Conservation (phyloP, 2,888 invertebrate genomes). For the Agrilus cyanescens region DNA sequence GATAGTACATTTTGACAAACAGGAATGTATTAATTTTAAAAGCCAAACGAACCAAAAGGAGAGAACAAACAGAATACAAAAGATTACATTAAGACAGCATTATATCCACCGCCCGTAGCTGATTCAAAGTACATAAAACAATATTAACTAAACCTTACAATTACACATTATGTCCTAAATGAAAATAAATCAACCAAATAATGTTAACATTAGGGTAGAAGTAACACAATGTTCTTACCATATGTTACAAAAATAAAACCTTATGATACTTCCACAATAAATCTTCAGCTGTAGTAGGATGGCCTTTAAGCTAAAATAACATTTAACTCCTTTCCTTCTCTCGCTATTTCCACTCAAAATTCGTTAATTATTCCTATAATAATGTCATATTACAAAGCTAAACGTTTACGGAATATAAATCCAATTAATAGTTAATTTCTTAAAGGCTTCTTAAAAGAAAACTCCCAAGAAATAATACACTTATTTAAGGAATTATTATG, state of each 20-base stretch:
- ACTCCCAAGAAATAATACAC: too few relatives aligned
- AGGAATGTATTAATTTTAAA: constrained; percentile 28
- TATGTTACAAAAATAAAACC: constrained; percentile 33
- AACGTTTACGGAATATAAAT: too few relatives aligned
- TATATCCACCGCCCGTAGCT: too few relatives aligned
- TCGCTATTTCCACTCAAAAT: too few relatives aligned
- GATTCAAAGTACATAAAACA: constrained; percentile 7
- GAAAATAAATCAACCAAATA: constrained; percentile 15
- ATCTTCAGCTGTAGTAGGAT: too few relatives aligned
- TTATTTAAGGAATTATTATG: too few relatives aligned
- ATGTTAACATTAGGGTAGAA: constrained; percentile 28
- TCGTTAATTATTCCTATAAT: too few relatives aligned
- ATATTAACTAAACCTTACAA: constrained; percentile 9
- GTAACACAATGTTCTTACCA: constrained; percentile 30
- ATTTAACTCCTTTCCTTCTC: too few relatives aligned
- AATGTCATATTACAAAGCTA: too few relatives aligned
- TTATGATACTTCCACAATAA: not conserved
- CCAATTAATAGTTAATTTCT: too few relatives aligned
- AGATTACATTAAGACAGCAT: not conserved
- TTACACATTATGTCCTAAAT: constrained; percentile 14
- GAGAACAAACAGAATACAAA: constrained; percentile 1
- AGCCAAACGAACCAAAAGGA: constrained; percentile 3
- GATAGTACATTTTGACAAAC: constrained; percentile 35
- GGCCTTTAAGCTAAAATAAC: too few relatives aligned
- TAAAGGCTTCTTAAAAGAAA: too few relatives aligned